Percentiles rank a stretch among this genome's conserved stretches.
These are phyloP conservation scores for Dipus sagitta DNA, from an alignment of 2,797 vertebrate genomes.

Conservation along the genomic window DNA sequence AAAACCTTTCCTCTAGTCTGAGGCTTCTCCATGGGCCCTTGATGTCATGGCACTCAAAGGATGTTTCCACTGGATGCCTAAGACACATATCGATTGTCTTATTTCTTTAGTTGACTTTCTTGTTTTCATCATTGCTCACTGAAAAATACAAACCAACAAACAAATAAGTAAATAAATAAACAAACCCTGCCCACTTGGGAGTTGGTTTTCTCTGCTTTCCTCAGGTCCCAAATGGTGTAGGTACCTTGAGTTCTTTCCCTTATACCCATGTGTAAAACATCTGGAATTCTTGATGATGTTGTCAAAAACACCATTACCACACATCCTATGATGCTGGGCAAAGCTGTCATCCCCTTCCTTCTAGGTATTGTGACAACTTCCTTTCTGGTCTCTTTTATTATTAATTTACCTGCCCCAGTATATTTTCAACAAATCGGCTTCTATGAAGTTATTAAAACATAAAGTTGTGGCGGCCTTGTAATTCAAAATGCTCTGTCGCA, in stretches of 20 bases:
- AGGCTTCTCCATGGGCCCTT: background rate
- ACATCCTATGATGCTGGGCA: background rate
- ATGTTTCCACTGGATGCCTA: background rate
- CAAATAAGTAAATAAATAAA: too few species aligned
- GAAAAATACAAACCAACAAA: background rate
- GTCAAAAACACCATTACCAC: conserved; percentile 14
- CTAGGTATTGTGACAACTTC: background rate
- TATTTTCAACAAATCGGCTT: background rate
- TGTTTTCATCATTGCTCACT: background rate
- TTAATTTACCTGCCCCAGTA: background rate
- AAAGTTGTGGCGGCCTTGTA: background rate
- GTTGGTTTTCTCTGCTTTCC: background rate
- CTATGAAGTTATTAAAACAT: background rate
- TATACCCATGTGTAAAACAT: background rate
- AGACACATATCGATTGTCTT: background rate
- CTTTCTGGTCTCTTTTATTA: background rate
- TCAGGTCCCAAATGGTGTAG: background rate
- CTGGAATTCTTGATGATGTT: background rate
- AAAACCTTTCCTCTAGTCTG: background rate
- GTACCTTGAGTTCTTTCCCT: background rate
- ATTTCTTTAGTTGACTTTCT: background rate
- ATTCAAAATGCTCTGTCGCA: background rate
- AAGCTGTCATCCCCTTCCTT: background rate
- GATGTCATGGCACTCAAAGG: background rate
- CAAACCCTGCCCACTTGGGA: background rate